Conservation (phyloP, 1,140 invertebrate species). For the Anadara kagoshimensis region DNA sequence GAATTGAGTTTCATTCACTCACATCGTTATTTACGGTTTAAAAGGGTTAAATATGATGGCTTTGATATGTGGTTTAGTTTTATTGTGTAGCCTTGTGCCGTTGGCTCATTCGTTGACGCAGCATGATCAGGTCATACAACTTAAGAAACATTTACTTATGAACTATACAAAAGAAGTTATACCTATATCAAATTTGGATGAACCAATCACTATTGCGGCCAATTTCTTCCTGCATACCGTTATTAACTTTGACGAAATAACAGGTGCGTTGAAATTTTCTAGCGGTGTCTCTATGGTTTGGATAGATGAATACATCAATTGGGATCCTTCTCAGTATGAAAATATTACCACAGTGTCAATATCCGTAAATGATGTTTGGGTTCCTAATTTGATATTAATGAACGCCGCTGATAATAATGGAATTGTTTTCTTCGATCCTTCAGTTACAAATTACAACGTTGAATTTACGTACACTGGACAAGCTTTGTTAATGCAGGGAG, state of each 20-base stretch:
- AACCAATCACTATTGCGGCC: background rate
- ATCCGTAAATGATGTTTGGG: background rate
- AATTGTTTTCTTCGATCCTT: background rate
- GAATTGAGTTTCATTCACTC: too few species aligned
- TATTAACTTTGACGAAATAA: slow-evolving; percentile 11
- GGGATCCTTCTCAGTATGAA: slow-evolving; percentile 1
- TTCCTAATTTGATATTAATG: slow-evolving; percentile 3
- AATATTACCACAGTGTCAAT: background rate
- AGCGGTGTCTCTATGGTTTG: background rate
- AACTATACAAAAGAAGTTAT: slow-evolving; percentile 13
- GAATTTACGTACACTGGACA: slow-evolving; percentile 11
- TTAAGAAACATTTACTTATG: background rate
- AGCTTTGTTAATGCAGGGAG: background rate
- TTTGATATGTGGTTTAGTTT: background rate
- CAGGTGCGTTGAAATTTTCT: background rate
- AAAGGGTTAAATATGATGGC: too few species aligned
- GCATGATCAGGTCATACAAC: background rate
- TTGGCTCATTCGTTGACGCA: background rate
- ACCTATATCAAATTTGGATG: background rate
- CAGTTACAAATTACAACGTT: background rate
- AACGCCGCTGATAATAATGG: slow-evolving; percentile 11
- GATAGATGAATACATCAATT: slow-evolving; percentile 19
- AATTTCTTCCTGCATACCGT: background rate
- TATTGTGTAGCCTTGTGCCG: background rate
- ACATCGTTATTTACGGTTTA: too few species aligned